Conservation (phyloP, 2,888 invertebrate genomes). For the Oscheius sp. region DNA sequence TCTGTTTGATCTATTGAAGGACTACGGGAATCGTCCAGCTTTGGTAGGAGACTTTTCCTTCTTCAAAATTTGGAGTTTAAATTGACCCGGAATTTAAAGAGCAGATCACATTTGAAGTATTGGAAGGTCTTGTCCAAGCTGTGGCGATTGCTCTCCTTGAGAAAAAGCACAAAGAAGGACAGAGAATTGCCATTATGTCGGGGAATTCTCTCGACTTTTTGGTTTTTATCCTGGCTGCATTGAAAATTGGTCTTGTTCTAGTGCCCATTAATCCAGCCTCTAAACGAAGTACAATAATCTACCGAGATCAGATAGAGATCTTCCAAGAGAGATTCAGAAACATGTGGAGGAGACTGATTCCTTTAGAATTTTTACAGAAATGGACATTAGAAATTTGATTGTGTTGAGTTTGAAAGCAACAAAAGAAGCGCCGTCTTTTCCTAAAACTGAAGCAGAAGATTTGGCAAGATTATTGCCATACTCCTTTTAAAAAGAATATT, state of each 20-base stretch:
- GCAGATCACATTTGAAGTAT: too few species aligned
- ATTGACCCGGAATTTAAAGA: too few species aligned
- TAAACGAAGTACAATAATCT: slow-evolving; percentile 37
- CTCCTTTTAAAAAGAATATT: too few species aligned
- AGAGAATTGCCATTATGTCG: slow-evolving; percentile 36
- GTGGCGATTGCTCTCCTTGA: background rate
- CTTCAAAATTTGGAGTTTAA: too few species aligned
- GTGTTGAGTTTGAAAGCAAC: background rate
- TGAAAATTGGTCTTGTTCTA: slow-evolving; percentile 34
- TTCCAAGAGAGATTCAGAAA: slow-evolving; percentile 49
- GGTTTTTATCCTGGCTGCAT: slow-evolving; percentile 36
- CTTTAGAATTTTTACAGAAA: slow-evolving; percentile 16
- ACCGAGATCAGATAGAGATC: background rate
- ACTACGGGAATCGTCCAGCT: too few species aligned
- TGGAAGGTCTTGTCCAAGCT: background rate
- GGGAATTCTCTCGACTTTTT: slow-evolving; percentile 46
- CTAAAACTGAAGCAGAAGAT: background rate
- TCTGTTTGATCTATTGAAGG: too few species aligned
- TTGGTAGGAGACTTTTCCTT: too few species aligned
- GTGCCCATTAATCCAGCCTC: slow-evolving; percentile 55
- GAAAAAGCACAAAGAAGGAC: background rate
- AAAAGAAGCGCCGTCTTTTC: background rate
- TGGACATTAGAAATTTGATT: background rate
- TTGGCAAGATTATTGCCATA: background rate
- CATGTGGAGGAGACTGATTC: slow-evolving; percentile 32